Evolutionary conservation across 2,113 vertebrate genomes (phyloP).

Genomic region (Colius striatus): DNA sequence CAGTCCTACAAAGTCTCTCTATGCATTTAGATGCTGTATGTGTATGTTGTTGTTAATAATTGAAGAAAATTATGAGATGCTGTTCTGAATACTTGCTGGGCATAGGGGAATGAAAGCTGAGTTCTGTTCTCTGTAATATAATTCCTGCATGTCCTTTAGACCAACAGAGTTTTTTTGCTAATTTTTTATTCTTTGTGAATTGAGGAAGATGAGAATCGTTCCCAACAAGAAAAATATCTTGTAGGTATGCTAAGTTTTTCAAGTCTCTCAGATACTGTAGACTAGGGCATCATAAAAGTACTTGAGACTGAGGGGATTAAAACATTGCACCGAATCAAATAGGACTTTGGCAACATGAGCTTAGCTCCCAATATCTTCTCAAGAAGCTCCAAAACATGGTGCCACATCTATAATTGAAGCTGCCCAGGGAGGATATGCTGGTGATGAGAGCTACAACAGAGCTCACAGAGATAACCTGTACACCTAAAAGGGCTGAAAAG

Average conservation of each 20-base stretch:
- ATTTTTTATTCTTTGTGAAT: neutral
- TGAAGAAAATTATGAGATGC: neutral
- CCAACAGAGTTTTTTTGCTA: neutral
- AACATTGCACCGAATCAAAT: neutral
- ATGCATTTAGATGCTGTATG: neutral
- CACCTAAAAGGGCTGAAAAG: neutral
- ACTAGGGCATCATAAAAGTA: neutral
- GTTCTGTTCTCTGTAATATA: neutral
- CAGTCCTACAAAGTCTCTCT: neutral
- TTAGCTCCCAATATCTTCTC: neutral
- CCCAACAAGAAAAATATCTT: neutral
- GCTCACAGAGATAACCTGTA: neutral
- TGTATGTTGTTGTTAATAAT: neutral
- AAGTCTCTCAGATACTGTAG: neutral
- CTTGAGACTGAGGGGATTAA: neutral
- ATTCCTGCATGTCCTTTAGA: neutral
- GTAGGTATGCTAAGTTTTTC: neutral
- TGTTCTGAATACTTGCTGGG: neutral
- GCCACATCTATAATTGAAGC: neutral
- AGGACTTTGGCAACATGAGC: neutral
- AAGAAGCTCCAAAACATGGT: neutral
- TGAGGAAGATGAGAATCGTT: neutral
- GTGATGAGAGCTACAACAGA: neutral
- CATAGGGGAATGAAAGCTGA: rapidly evolving
- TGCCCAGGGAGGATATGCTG: neutral